These are phyloP conservation scores for Megaceryle torquata DNA, from an alignment of 2,113 vertebrate genomes.

Conservation along the genomic window DNA sequence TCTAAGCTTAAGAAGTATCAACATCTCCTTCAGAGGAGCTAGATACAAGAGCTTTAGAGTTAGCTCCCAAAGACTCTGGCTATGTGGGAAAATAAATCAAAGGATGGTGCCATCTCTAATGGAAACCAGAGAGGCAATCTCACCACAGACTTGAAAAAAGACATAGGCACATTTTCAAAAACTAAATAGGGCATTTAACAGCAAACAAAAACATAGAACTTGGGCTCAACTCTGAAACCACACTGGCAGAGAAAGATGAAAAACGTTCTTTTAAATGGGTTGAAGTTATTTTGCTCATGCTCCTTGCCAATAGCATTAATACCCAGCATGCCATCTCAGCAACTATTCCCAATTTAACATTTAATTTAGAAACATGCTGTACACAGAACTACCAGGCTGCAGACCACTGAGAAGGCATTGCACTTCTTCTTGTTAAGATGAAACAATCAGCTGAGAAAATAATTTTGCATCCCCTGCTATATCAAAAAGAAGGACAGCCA, in stretches of 20 bases:
- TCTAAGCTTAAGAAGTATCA: background rate
- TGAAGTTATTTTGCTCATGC: background rate
- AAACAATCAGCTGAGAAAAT: background rate
- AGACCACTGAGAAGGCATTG: background rate
- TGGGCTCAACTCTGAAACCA: conserved; percentile 36
- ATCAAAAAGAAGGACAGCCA: background rate
- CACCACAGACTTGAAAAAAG: conserved; percentile 29
- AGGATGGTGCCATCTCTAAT: conserved; percentile 64
- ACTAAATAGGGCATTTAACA: conserved; percentile 60
- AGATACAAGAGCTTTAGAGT: conserved; percentile 23
- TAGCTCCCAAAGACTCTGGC: conserved; percentile 27
- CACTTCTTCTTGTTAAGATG: background rate
- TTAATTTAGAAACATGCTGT: background rate
- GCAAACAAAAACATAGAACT: conserved; percentile 55
- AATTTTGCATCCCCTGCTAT: accelerated
- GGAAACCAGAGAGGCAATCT: conserved; percentile 54
- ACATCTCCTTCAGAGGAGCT: conserved; percentile 17
- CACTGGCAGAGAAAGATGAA: background rate
- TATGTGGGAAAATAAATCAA: conserved; percentile 59
- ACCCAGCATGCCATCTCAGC: background rate
- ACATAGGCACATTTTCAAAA: conserved; percentile 20
- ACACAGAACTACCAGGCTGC: background rate
- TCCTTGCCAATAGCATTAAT: background rate
- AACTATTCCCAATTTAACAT: background rate
- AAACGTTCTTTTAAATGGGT: background rate